Base-by-base conservation (phyloP, 2,888 invertebrate genomes). In the Acleris holmiana region DNA sequence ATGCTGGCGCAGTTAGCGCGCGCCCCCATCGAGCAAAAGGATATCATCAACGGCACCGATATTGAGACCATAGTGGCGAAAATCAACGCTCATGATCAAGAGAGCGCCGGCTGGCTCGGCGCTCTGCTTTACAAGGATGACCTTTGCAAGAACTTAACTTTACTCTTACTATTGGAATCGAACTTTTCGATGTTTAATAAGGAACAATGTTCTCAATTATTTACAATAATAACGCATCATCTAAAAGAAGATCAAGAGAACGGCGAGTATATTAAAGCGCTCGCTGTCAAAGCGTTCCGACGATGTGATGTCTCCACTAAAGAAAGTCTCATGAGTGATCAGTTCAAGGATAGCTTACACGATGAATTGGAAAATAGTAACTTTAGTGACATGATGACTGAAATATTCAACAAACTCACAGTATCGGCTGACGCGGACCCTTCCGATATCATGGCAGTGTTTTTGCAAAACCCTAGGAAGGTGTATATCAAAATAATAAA, bases 321-420 rank as follows among this genome's bases (percentile, higher is more conserved):
- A 71, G 71, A 81, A 68, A 73, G 76, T 55, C 79, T 90, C 50
- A 69, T 89, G 7, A 76, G 81, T 49, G 75, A 80, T 35, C 82
- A 81, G 61, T 91, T 88, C 68, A 71, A 41, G 41, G 71, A 83
- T 29, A 82, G 70, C 51, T 84, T 90, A 13, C 71, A 72, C 63
- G 75, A 88, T 69, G 72, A 74, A 68, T 71, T 73, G 44, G 74
- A 80, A 69, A 75, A 73, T 54, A 50, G 69, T 58, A 79, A 84
- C 29, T 88, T 86, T 65, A 71, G 70, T 15, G 71, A 67, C 23
- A 77, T 73, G 68, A 69, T 84, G 59, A 89, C 76, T 58, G 82
- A 86, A 75, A 82, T 80, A 72, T 92, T 91, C 56, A 92, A 92
- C 69, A 91, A 89, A 75, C 72, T 89, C 15, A 77, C 88, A 66